Base-by-base conservation (phyloP, 2,888 invertebrate species). In the Pammene fasciana region DNA sequence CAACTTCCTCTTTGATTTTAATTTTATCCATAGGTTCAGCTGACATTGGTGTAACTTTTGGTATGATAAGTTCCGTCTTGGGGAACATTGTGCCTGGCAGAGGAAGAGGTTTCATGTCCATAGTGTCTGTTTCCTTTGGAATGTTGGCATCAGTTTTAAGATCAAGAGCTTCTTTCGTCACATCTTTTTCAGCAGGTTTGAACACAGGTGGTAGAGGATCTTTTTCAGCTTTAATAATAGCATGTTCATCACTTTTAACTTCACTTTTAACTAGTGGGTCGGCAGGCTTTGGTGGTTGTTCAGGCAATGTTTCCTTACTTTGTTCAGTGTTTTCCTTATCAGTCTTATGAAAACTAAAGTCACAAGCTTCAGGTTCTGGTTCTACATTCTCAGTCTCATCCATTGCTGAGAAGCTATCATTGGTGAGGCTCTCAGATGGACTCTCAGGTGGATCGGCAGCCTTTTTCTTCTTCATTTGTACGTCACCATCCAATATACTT, bases 401-500 rank as follows among this genome's bases (percentile, higher is more conserved):
- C 88, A 96, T 95, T 59, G 96, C 95, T 52, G 97, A 96, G 79
- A 96, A 97, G 79, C 97, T 97, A 82, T 97, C 97, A 73, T 97
- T 96, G 56, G 97, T 97, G 72, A 97, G 94, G 82, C 97, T 97
- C 82, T 96, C 96, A 52, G 96, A 95, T 13, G 97, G 97, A 89
- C 97, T 97, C 80, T 96, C 94, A 13, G 94, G 93, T 70, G 94
- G 89, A 72, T 95, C 94, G 61, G 80, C 87, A 65, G 88, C 82
- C 75, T 86, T 89, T 78, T 90, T 92, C 86, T 93, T 93, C 78
- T 93, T 93, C 93, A 94, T 86, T 92, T 94, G 84, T 84, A 93
- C 87, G 94, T 95, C 86, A 85, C 93, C 84, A 92, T 92, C 87
- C 93, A 94, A 86, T 84, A 94, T 83, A 83, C 94, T 94, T 75